Percentiles rank a stretch among this genome's conserved stretches.
Conservation (phyloP, 1,140 invertebrate genomes). For the Drosophila albomicans region DNA sequence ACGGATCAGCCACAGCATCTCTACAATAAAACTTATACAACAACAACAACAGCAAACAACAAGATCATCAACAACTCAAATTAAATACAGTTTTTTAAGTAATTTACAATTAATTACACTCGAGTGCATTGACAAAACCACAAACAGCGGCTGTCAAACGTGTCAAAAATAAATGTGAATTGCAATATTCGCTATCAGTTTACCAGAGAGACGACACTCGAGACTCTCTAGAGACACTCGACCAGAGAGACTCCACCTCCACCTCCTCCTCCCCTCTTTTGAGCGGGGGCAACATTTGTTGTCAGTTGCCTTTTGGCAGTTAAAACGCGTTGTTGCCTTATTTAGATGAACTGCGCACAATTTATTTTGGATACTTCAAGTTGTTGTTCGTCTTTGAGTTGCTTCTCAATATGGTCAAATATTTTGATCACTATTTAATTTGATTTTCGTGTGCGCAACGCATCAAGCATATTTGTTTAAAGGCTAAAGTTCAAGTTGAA, state of each 20-base stretch:
- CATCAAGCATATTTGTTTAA: conserved; percentile 28
- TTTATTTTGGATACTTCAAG: conserved; percentile 67
- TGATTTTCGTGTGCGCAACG: conserved; percentile 56
- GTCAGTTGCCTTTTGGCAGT: conserved; percentile 37
- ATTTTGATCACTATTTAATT: conserved; percentile 80
- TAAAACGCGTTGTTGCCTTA: conserved; percentile 57
- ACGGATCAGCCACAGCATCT: conserved; percentile 57
- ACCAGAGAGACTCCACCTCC: not conserved
- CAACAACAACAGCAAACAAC: conserved; percentile 45
- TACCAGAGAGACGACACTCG: conserved; percentile 43
- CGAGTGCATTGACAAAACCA: conserved; percentile 64
- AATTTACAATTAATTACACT: conserved; percentile 55
- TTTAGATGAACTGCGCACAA: conserved; percentile 54
- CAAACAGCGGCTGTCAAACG: conserved; percentile 65
- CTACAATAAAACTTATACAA: conserved; percentile 25
- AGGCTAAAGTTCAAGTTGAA: conserved; percentile 57
- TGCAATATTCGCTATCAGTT: conserved; percentile 62
- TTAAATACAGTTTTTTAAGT: conserved; percentile 40
- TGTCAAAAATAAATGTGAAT: conserved; percentile 55
- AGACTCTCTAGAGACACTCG: conserved; percentile 18
- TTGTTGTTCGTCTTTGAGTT: conserved; percentile 43
- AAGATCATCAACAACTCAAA: conserved; percentile 15
- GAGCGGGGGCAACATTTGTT: conserved; percentile 21
- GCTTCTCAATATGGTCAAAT: conserved; percentile 60
- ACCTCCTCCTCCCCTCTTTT: not conserved